Evolutionary conservation across 2,797 vertebrate genomes (phyloP).

Genomic region (Phoeniculus purpureus): DNA sequence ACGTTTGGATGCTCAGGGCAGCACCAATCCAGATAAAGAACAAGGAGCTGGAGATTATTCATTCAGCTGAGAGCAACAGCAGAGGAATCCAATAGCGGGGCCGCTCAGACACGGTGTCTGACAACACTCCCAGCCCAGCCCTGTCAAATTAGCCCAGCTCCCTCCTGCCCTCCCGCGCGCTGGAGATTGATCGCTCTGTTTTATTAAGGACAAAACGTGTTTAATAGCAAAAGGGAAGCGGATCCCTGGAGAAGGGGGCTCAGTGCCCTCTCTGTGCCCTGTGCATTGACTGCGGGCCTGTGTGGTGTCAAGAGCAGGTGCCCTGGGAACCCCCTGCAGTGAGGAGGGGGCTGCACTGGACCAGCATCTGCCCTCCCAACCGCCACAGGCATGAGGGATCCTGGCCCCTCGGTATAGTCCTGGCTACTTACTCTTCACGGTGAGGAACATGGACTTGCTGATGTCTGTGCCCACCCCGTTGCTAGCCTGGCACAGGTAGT

Average conservation of each 20-base stretch:
- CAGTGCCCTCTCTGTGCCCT: constrained; percentile 15
- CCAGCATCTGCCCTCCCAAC: background rate
- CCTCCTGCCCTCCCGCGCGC: constrained; percentile 37
- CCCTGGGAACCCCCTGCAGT: rapidly evolving
- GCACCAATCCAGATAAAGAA: background rate
- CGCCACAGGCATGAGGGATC: background rate
- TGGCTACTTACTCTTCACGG: constrained; percentile 91
- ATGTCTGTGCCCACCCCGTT: constrained; percentile 98
- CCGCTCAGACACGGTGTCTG: constrained; percentile 24
- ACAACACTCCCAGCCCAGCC: constrained; percentile 21
- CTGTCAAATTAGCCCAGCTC: constrained; percentile 44
- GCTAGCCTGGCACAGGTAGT: constrained; percentile 98
- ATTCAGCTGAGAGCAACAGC: background rate
- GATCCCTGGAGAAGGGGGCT: constrained; percentile 76
- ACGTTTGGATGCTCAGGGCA: background rate
- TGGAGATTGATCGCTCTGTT: constrained; percentile 82
- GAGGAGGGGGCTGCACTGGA: too few species aligned
- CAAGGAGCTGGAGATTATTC: background rate
- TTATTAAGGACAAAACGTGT: constrained; percentile 86
- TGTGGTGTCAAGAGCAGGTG: background rate
- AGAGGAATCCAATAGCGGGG: constrained; percentile 34
- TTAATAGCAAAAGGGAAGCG: constrained; percentile 79
- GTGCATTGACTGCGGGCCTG: background rate
- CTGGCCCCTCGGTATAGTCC: rapidly evolving
- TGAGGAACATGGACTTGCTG: constrained; percentile 99